A percentile compares a stretch with the other conserved stretches of the same genome.
Conservation (phyloP, 2,888 invertebrate genomes). For the Sinopyrophorus schimmeli region DNA sequence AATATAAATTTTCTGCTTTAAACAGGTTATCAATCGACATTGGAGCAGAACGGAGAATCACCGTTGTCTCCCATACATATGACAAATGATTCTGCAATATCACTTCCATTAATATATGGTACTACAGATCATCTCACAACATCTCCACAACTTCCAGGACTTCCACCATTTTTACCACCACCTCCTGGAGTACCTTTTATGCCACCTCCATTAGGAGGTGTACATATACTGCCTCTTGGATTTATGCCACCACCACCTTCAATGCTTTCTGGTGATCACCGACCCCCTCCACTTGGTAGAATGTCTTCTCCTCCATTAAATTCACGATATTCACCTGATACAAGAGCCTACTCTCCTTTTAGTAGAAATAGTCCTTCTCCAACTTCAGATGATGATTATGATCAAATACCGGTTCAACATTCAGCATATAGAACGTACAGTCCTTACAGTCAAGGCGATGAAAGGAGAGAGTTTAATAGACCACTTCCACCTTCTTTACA, state of each 20-base stretch:
- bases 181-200: conserved; percentile 70
- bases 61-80: conserved; percentile 55
- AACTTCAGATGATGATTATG: conserved; percentile 63
- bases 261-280: conserved; percentile 57
- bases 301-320: conserved; percentile 60
- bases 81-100: conserved; percentile 54
- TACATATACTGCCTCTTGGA: conserved; percentile 49
- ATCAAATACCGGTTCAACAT: conserved; percentile 62
- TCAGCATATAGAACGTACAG: conserved; percentile 56
- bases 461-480: conserved; percentile 50
- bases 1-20: not conserved
- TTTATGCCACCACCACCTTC: conserved; percentile 57
- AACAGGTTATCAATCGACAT: conserved; percentile 61
- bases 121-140: conserved; percentile 52
- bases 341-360: conserved; percentile 49
- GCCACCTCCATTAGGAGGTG: conserved; percentile 56
- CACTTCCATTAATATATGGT: conserved; percentile 53
- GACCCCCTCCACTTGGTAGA: conserved; percentile 60
- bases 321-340: conserved; percentile 61
- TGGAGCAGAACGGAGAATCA: conserved; percentile 58
- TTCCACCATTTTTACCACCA: conserved; percentile 65
- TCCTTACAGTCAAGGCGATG: conserved; percentile 46
- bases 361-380: conserved; percentile 70
- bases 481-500: conserved; percentile 36
- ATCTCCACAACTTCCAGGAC: conserved; percentile 58